Percentiles rank a stretch among this genome's conserved stretches.
Evolutionary conservation across 2,113 vertebrate species (phyloP).

Genomic region (Thamnophis sirtalis): DNA sequence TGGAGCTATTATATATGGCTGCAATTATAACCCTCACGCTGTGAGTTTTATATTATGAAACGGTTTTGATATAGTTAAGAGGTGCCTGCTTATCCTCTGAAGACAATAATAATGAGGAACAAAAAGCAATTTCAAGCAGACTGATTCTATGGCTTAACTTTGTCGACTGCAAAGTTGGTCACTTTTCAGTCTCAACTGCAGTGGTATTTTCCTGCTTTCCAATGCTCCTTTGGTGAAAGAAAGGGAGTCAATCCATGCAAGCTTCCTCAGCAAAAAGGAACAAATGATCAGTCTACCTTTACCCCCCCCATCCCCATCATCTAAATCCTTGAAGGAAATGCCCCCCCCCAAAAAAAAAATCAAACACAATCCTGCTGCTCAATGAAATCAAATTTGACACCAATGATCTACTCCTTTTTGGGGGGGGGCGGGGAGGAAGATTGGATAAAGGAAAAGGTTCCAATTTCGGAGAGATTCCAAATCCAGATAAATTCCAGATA

Average conservation of each 20-base stretch:
- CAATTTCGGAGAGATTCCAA: background rate
- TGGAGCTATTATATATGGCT: constrained; percentile 33
- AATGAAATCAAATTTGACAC: no score
- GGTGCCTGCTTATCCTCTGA: constrained; percentile 28
- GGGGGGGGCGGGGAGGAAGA: no score
- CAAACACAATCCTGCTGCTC: no score
- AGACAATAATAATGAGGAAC: constrained; percentile 11
- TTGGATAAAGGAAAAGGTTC: background rate
- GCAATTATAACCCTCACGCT: constrained; percentile 32
- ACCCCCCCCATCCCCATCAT: background rate
- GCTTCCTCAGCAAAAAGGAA: background rate
- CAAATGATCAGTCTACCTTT: background rate
- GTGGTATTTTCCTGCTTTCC: background rate
- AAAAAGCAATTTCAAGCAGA: constrained; percentile 12
- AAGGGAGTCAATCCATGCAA: background rate
- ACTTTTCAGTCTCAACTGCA: background rate
- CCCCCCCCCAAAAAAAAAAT: no score
- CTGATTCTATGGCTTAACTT: background rate
- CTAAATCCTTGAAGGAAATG: background rate
- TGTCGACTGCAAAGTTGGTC: background rate
- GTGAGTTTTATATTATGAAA: constrained; percentile 40
- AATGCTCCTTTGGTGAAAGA: background rate
- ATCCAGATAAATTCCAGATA: background rate
- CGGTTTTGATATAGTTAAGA: constrained; percentile 10
- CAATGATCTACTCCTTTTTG: background rate